Percentiles rank a stretch among this genome's conserved stretches.
phyloP scores from a whole-genome alignment of 2,888 invertebrate species.

The Drosophila diplacantha region DNA sequence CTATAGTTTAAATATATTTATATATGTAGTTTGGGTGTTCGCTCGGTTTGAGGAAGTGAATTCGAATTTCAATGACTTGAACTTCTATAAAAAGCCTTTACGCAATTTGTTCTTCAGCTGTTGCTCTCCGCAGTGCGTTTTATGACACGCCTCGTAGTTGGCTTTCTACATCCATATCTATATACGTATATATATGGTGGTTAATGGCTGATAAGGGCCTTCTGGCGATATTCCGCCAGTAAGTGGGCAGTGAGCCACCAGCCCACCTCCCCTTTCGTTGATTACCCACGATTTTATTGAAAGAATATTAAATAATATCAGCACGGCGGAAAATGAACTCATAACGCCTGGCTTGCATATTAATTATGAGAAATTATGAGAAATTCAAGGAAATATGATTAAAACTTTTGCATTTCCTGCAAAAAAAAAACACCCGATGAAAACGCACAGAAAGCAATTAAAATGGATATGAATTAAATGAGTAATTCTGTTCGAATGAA shows the following conservation, averaged over 20 bases:
- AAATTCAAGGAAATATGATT: not conserved
- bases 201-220: constrained; percentile 27
- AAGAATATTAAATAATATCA: constrained; percentile 45
- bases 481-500: too few species aligned
- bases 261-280: constrained; percentile 1
- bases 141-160: constrained; percentile 21
- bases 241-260: not conserved
- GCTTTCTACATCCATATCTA: constrained; percentile 9
- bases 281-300: constrained; percentile 21
- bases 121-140: constrained; percentile 22
- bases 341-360: not conserved
- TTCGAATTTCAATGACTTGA: constrained; percentile 49
- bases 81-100: constrained; percentile 54
- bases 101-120: constrained; percentile 39
- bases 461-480: too few species aligned
- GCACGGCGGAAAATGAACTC: not conserved
- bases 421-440: too few species aligned
- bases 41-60: constrained; percentile 41
- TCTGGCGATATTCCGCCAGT: constrained; percentile 26
- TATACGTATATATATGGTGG: constrained; percentile 11
- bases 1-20: not conserved
- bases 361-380: not conserved
- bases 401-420: too few species aligned
- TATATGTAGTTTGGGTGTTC: constrained; percentile 11
- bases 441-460: too few species aligned